Evolutionary conservation across 2,888 invertebrate species (phyloP), one percentile per base, ranked within the genome.

Genomic region (Melanargia galathea): DNA sequence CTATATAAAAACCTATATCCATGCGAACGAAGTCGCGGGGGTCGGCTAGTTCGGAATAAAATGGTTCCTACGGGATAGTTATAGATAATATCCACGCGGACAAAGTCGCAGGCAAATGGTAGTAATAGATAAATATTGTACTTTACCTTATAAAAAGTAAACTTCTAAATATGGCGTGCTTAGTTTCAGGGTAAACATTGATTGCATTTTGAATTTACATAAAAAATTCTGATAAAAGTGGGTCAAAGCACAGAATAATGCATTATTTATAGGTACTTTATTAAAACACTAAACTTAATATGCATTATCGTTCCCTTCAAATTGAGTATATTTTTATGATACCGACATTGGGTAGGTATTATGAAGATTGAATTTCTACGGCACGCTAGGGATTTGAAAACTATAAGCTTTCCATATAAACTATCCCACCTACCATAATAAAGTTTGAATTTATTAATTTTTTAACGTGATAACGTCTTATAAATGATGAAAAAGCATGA

Each of bases 311-410:
- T 24, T 26, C 26, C 18, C 16, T 38, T 16, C 26, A 18, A 55
- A 55, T 55, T 43, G n/a, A n/a, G n/a, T n/a, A 43, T 43, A 40
- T 55, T 55, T 55, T 55, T 55, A 55, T 16, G 43, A 26, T 55
- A 11, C 7, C 16, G n/a, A 4, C 24, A 24, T 40, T 55, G 16
- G n/a, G 24, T 40, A 40, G 38, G n/a, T 55, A 30, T 33, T 57
- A 57, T 33, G 57, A 30, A 55, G 57, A 57, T 57, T 57, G 30
- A n/a, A 2, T 45, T 57, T 46, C 13, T 57, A 57, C 18, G 16
- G 57, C 57, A 33, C 57, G 26, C 45, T 57, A 33, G 45, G 57
- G 57, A 57, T 20, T 30, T 18, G 18, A 16, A 30, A n/a, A 11
- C n/a, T 55, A 40, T 18, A 22, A 38, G 43, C 26, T 30, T 55